Evolutionary conservation across 1,140 invertebrate species (phyloP).

Genomic region (Bathynomus jamesi): DNA sequence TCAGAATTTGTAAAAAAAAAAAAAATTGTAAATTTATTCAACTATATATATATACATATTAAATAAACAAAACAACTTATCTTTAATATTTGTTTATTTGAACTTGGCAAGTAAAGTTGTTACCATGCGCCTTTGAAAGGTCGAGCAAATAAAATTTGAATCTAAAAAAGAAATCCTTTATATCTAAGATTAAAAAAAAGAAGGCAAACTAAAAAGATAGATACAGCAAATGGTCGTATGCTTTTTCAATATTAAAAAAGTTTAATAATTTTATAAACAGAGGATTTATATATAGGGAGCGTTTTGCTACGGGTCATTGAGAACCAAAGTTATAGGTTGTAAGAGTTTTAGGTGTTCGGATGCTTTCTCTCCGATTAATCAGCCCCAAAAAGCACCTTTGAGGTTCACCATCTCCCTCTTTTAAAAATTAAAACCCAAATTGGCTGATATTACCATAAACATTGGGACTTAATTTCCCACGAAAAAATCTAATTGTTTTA

Average conservation of each 20-base stretch:
- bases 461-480: not conserved
- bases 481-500: not conserved
- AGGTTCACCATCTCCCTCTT: not conserved
- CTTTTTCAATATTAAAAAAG: not conserved
- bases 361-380: not conserved
- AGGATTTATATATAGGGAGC: not conserved
- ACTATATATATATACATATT: not conserved
- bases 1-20: not conserved
- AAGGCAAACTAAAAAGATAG: no score
- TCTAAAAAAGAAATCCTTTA: no score
- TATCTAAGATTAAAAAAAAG: no score
- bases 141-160: no score
- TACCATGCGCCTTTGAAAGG: no score
- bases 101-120: no score
- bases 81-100: no score
- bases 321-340: not conserved
- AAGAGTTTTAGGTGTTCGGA: no score
- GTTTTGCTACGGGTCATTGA: not conserved
- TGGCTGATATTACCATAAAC: conserved; percentile 1
- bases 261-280: not conserved
- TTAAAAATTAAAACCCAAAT: conserved; percentile 1
- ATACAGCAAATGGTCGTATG: not conserved
- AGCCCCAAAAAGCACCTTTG: not conserved
- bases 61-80: no score
- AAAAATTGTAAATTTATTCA: not conserved